These are phyloP conservation scores for Bombus terrestris DNA, from an alignment of 1,140 invertebrate species.

Conservation along the genomic window DNA sequence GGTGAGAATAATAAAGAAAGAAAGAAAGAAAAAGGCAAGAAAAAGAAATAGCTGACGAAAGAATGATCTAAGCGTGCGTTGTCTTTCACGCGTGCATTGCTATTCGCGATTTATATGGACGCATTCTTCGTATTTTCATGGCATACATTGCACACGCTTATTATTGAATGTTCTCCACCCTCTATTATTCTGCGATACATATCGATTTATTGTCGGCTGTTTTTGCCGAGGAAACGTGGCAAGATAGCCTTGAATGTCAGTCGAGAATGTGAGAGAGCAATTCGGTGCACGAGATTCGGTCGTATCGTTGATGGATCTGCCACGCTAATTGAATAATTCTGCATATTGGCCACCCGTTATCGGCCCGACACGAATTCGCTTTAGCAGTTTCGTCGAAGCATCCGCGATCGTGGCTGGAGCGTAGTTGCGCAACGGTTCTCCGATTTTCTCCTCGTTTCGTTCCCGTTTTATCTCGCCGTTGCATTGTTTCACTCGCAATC, in stretches of 20 bases:
- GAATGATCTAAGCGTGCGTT: neutral
- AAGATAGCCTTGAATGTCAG: constrained; percentile 21
- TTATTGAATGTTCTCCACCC: constrained; percentile 35
- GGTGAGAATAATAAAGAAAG: neutral
- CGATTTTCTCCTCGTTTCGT: too few species aligned
- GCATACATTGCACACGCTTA: constrained; percentile 5
- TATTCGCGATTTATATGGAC: neutral
- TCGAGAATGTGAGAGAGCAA: constrained; percentile 26
- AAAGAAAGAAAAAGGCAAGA: neutral
- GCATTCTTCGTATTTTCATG: constrained; percentile 13
- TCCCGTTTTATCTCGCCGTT: too few species aligned
- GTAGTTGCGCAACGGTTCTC: too few species aligned
- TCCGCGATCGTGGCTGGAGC: too few species aligned
- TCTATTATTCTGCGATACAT: constrained; percentile 25
- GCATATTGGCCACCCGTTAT: too few species aligned
- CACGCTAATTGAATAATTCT: too few species aligned
- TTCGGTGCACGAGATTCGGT: neutral
- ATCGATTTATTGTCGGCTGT: constrained; percentile 21
- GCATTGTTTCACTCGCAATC: too few species aligned
- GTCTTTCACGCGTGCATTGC: constrained; percentile 8
- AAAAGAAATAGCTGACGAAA: too few species aligned
- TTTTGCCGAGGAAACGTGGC: constrained; percentile 1
- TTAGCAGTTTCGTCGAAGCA: too few species aligned
- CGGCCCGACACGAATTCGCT: too few species aligned
- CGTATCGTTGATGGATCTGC: neutral